Base-by-base conservation (phyloP, 2,888 invertebrate species). In the Celastrina argiolus region DNA sequence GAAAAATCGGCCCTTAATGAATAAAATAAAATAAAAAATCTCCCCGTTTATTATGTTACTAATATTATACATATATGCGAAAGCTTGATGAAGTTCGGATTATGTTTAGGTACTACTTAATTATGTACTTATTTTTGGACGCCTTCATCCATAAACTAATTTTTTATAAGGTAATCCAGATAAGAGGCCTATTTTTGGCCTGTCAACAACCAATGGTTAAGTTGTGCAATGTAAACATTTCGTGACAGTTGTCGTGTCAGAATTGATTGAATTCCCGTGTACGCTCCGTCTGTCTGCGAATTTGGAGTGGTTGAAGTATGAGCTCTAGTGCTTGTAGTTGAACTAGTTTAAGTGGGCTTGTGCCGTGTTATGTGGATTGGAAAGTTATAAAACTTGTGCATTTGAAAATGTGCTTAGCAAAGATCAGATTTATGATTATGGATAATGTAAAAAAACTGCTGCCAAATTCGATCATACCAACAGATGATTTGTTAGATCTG, bases 291-390 rank as follows among this genome's bases (percentile, higher is more conserved):
- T 31, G 56, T 58, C 31, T 58, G 58, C n/a, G 31, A 58, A 51
- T 51, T 51, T 16, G 31, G 31, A 58, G 31, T 28, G 28, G 58
- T 58, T 58, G 58, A 31, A 58, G 58, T 58, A 31, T 58, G 28
- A 58, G 31, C 51, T 22, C 22, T n/a, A 31, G 58, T 58, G 58
- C 58, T 58, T 58, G 58, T 51, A 51, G 51, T 31, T 58, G 31
- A 58, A 58, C 28, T 58, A 51, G 51, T 51, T 58, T n/a, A 16
- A 58, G 58, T 58, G 58, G 28, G 58, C 58, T 58, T n/a, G 58
- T 58, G 58, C 31, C 31, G 31, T 58, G 58, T 31, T 51, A 51
- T 51, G 51, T 22, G 51, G 51, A 51, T 51, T 51, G 51, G 22
- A 51, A 36, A 51, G 51, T 22, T 22, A 51, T 51, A 51, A 51